Conservation (phyloP, 2,888 invertebrate species). For the Drosophila differens region DNA sequence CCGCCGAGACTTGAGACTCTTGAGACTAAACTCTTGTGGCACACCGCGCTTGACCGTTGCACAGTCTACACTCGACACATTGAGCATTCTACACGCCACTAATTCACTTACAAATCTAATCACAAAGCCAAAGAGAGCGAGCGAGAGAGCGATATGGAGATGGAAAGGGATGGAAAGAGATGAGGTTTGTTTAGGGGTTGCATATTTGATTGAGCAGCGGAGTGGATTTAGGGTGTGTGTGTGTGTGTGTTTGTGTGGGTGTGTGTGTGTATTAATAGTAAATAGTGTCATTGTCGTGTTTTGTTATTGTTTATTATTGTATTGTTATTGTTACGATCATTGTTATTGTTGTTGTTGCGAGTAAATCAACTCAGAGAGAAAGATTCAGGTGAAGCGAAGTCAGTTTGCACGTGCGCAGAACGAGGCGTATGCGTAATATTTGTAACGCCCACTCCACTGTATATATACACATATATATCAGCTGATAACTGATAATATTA, state of each 20-base stretch:
- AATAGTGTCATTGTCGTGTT: slow-evolving; percentile 77
- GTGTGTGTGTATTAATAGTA: slow-evolving; percentile 46
- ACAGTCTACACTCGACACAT: slow-evolving; percentile 12
- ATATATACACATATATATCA: background rate
- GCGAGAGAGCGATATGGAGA: background rate
- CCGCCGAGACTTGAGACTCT: slow-evolving; percentile 11
- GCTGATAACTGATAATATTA: slow-evolving; percentile 53
- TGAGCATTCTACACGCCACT: slow-evolving; percentile 31
- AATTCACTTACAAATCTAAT: slow-evolving; percentile 77
- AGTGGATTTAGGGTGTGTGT: background rate
- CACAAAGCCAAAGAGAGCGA: slow-evolving; percentile 28
- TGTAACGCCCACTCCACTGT: slow-evolving; percentile 6
- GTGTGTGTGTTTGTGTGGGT: slow-evolving; percentile 18
- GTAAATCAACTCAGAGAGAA: too few relatives aligned
- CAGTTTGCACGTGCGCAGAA: slow-evolving; percentile 39
- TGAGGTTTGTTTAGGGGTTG: slow-evolving; percentile 8
- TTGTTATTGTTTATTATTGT: slow-evolving; percentile 56
- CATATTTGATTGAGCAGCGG: slow-evolving; percentile 1
- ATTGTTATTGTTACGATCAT: slow-evolving; percentile 24
- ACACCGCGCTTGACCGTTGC: slow-evolving; percentile 37
- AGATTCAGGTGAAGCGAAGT: slow-evolving; percentile 1
- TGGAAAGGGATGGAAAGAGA: background rate
- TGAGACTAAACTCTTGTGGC: slow-evolving; percentile 16
- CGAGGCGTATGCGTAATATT: slow-evolving; percentile 48
- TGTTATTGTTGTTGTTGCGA: background rate